Evolutionary conservation across 2,888 invertebrate species (phyloP), one percentile per base, ranked within the genome.

Genomic region (Craniophora ligustri): DNA sequence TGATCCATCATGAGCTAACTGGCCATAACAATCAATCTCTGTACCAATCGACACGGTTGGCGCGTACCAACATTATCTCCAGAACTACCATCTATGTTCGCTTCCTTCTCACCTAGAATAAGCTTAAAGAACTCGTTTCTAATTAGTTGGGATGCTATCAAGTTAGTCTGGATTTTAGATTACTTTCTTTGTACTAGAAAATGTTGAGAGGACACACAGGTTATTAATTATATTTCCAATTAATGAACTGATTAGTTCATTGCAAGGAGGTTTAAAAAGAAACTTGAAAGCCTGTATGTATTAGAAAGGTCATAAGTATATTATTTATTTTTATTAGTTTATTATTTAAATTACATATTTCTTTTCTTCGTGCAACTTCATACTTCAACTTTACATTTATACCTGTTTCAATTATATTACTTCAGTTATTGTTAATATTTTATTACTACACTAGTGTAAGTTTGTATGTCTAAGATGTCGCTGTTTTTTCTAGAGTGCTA

Each of bases 21-120:
- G 46, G 49, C 61, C 55, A 73, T 81, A 73, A 75, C 75, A 69
- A 78, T 82, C 73, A 71, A 75, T 82, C 82, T 72, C 75, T 67
- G 77, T 69, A 66, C 50, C 61, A 51, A 54, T 55, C 49, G 58
- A 67, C 61, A 56, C 63, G 76, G 71, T 72, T 67, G 69, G 74
- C 62, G 68, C 40, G 66, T 76, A 72, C 67, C 72, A 65, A 65
- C 72, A 76, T 79, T 77, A 72, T 51, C 31, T 47, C 14, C 18
- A n/a, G 41, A 28, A 40, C 23, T 71, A 73, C 75, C 50, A 68
- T 48, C 54, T 61, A 53, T 67, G 42, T 45, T 54, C 50, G 15
- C 8, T 46, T 13, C 36, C 13, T 47, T 58, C 44, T 59, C 58
- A 36, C 41, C 19, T 38, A 35, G 47, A 41, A 38, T 45, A 14